Evolutionary conservation across 2,888 invertebrate genomes (phyloP), one percentile per base, ranked within the genome.

Genomic region (Cacoxenus indagator): DNA sequence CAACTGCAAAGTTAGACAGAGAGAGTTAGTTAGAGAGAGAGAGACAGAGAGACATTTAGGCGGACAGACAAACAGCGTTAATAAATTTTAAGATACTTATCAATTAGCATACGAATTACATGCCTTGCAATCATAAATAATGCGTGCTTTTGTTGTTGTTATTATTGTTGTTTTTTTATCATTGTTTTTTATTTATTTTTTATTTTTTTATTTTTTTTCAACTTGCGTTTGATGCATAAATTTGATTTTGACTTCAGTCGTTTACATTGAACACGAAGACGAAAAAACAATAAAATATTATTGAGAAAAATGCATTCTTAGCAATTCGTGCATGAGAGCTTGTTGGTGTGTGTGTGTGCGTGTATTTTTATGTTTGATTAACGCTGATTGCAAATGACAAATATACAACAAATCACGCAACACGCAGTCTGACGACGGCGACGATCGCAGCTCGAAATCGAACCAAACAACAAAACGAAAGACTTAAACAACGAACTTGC

Each of bases 101-200:
- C 81, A 83, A 81, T 81, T 81, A 83, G 81, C 81, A 81, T 81
- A 81, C 81, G 81, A 81, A 81, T 84, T 84, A 84, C 83, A 84
- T 84, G 84, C 75, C 78, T 79, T 83, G 80, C 77, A 83, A 81
- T 83, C 82, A 84, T 84, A 84, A 84, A 84, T 84, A 84, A 84
- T 84, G 85, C 83, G 85, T 84, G 79, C 74, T 64, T 31, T 43
- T 67, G n/a, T 62, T 6, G 22, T 5, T 61, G 45, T 62, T 8
- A 22, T 43, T 68, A 19, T 67, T 48, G 14, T 46, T 57, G 48
- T 46, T 54, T 61, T 65, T 65, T 67, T 69, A 67, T 69, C 71
- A 17, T 73, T 77, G 74, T 78, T 71, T 74, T 79, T 78, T 78
- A 73, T 73, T 81, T 76, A 5, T 43, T 55, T 45, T 37, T 55